phyloP scores from a whole-genome alignment of 2,888 invertebrate species.

The Rhogogaster chlorosoma region DNA sequence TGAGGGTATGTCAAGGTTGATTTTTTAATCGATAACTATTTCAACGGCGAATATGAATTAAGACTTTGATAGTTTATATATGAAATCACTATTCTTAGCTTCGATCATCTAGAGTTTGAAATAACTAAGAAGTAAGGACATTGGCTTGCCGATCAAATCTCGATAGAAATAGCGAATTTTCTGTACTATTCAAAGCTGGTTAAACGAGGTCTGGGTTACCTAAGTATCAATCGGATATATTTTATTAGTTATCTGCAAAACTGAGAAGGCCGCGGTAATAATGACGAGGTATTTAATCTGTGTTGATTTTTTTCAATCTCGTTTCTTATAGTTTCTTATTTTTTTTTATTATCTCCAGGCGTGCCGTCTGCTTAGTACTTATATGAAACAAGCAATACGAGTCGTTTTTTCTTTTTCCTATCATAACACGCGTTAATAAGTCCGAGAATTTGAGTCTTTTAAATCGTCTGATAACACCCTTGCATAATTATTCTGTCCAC shows the following conservation, averaged over 20 bases:
- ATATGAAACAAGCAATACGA: background rate
- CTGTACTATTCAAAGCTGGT: background rate
- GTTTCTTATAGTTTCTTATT: background rate
- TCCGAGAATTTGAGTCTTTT: background rate
- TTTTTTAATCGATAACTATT: background rate
- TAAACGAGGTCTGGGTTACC: background rate
- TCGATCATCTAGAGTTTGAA: background rate
- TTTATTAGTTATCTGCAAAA: background rate
- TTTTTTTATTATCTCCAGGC: background rate
- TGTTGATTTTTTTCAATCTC: background rate
- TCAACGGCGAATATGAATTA: background rate
- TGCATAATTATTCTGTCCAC: background rate
- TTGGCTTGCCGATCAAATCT: background rate
- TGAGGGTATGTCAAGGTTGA: conserved; percentile 7
- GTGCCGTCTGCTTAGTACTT: background rate
- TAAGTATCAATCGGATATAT: background rate
- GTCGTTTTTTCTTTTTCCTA: background rate
- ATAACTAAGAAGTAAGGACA: background rate
- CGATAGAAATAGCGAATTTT: background rate
- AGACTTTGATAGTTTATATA: background rate
- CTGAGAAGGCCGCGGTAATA: background rate
- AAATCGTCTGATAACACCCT: background rate
- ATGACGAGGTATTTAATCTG: background rate
- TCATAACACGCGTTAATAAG: too few relatives aligned
- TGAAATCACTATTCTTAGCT: background rate